Base-by-base conservation (phyloP, 2,797 vertebrate species). In the Garrulus glandarius region DNA sequence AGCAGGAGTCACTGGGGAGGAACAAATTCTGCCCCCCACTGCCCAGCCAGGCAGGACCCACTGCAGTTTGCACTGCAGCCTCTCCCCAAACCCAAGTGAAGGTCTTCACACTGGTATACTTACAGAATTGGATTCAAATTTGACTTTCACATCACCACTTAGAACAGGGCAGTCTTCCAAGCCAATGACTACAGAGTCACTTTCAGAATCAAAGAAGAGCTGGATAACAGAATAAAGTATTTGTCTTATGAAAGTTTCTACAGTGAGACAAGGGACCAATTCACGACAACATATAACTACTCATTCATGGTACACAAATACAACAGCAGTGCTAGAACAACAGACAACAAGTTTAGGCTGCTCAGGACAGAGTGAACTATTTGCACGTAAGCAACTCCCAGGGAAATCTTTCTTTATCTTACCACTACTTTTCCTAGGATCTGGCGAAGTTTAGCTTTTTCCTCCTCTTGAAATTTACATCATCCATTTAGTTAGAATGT, bases 91-190 rank as follows among this genome's bases (percentile, higher is more conserved):
- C 20, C 63, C 39, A 60, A 2, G 7, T 3, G 4, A 60, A 30
- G 9, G 10, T 49, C n/a, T 56, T 47, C 12, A 32, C 9, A 19
- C 53, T 27, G 8, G 47, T 63, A 36, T 87, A 99, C 99, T 99
- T 96, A 99, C 99, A 46, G 98, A 98, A 83, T 59, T 98, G 0
- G 98, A 99, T 68, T 99, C 98, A 98, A 99, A 99, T 98, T 98
- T 98, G 97, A 99, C 96, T 97, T 99, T 99, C 47, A 99, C 98
- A 60, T 99, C 99, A 7, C 99, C 98, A 27, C 97, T 98, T 52
- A 99, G 96, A 47, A 98, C 85, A 41, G 99, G 99, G 68, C 98
- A 98, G n/a, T 98, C 96, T 95, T 98, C 96, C 43, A 99, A 96
- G 71, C 98, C 98, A 97, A 99, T 99, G 84, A 98, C 98, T 36